Evolutionary conservation across 2,113 vertebrate genomes (phyloP), one percentile per base, ranked within the genome.

Genomic region (Archilochus colubris): DNA sequence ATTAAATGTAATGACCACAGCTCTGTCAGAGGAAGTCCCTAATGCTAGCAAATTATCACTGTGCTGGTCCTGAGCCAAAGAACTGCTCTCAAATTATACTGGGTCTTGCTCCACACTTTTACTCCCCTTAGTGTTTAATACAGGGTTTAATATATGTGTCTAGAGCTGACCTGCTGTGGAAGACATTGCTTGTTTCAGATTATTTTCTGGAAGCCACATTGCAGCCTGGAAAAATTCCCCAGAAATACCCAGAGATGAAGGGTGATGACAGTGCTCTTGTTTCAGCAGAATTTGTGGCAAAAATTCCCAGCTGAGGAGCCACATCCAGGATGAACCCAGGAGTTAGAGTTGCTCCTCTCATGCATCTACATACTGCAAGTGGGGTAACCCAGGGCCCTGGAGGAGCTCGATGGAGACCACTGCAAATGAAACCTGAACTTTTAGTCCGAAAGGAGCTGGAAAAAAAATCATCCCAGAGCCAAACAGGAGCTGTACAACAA

Each of bases 281-380:
- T 78, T 12, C 22, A 75, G n/a, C 33, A 36, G 54, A 78, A 30
- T 82, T 38, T 93, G 28, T 2, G 5, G 50, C n/a, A 88, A 58
- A 82, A 88, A 73, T 30, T 55, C 0, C 31, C 33, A 73, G 0
- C 11, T 69, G 57, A 55, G 31, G 22, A 81, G 7, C 12, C 25
- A 3, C 28, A 31, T 8, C 48, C n/a, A 72, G 31, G 2, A 36
- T 36, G 40, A 82, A 3, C 9, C 25, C 31, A 58, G 14, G 33
- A 70, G 2, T 33, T 54, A 10, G 7, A 18, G 7, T 54, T 81
- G 23, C 23, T 69, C 24, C 21, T 12, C 12, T 62, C 66, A 30
- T 6, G 36, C 3, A 30, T 38, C 27, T 33, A 0, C 21, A 3
- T 33, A 13, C 9, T 50, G 30, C 14, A 22, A 55, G 14, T 8